Conservation (phyloP, 1,140 invertebrate genomes). For the Telenomus remus region DNA sequence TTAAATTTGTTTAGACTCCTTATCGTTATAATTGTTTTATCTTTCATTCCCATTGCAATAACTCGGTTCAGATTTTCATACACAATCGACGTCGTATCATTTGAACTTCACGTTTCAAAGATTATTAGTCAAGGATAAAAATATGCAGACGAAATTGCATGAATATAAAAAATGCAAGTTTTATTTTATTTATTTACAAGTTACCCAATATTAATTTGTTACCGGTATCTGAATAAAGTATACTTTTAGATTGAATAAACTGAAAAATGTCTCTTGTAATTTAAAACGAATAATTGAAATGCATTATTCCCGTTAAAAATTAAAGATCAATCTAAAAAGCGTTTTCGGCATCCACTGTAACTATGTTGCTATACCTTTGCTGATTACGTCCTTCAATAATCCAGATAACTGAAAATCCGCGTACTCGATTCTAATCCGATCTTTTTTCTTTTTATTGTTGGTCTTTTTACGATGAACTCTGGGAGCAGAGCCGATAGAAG, state of each 20-base stretch:
- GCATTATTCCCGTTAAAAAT: too few relatives aligned
- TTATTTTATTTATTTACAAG: too few relatives aligned
- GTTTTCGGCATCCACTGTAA: too few relatives aligned
- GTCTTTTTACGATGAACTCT: constrained; percentile 32
- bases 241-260: too few relatives aligned
- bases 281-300: too few relatives aligned
- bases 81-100: constrained; percentile 5
- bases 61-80: constrained; percentile 5
- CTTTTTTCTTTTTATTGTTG: constrained; percentile 49
- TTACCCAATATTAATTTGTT: too few relatives aligned
- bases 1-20: constrained; percentile 47
- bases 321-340: too few relatives aligned
- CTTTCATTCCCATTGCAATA: constrained; percentile 27
- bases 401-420: constrained; percentile 70
- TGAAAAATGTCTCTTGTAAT: too few relatives aligned
- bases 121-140: too few relatives aligned
- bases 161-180: too few relatives aligned
- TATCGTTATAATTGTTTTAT: constrained; percentile 45
- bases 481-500: neutral
- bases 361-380: constrained; percentile 58
- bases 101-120: neutral
- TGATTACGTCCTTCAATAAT: constrained; percentile 70
- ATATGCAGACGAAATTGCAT: too few relatives aligned
- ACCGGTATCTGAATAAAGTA: too few relatives aligned
- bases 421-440: constrained; percentile 63